phyloP scores from a whole-genome alignment of 1,140 invertebrate species.

The Bacillus rossius region DNA sequence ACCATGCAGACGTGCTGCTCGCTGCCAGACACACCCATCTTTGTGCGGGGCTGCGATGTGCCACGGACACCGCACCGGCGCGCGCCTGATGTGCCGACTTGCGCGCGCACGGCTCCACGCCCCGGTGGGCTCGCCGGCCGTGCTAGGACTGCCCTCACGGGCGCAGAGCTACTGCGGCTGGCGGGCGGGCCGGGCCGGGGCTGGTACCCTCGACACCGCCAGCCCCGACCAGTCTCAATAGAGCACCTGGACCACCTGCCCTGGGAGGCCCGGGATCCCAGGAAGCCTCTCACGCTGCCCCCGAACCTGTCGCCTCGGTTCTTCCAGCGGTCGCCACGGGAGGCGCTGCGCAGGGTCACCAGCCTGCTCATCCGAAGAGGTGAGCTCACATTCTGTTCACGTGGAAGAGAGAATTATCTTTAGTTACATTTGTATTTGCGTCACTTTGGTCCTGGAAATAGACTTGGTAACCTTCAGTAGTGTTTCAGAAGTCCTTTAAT shows the following conservation, averaged over 20 bases:
- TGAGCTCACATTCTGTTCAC: no score
- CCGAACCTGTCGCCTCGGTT: constrained; percentile 79
- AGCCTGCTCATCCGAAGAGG: constrained; percentile 82
- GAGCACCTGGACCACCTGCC: constrained; percentile 70
- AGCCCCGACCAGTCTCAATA: constrained; percentile 67
- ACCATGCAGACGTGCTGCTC: constrained; percentile 73
- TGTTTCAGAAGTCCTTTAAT: no score
- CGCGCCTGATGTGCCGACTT: constrained; percentile 25
- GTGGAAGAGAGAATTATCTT: no score
- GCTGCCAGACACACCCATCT: constrained; percentile 75
- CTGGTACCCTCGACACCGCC: constrained; percentile 72
- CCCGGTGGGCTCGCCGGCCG: constrained; percentile 1
- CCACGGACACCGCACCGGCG: constrained; percentile 57
- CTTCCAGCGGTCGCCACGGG: constrained; percentile 77
- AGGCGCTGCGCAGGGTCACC: constrained; percentile 75
- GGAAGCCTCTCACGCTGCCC: constrained; percentile 73
- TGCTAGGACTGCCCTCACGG: constrained; percentile 48
- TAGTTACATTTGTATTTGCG: no score
- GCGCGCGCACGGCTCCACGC: constrained; percentile 10
- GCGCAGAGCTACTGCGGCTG: constrained; percentile 67
- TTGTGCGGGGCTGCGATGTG: constrained; percentile 69
- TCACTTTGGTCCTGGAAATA: no score
- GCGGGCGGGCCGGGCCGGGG: constrained; percentile 72
- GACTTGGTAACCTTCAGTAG: no score
- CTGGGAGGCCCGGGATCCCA: constrained; percentile 43